Evolutionary conservation across 1,140 invertebrate genomes (phyloP), one percentile per base, ranked within the genome.

Genomic region (Chymomyza costata): DNA sequence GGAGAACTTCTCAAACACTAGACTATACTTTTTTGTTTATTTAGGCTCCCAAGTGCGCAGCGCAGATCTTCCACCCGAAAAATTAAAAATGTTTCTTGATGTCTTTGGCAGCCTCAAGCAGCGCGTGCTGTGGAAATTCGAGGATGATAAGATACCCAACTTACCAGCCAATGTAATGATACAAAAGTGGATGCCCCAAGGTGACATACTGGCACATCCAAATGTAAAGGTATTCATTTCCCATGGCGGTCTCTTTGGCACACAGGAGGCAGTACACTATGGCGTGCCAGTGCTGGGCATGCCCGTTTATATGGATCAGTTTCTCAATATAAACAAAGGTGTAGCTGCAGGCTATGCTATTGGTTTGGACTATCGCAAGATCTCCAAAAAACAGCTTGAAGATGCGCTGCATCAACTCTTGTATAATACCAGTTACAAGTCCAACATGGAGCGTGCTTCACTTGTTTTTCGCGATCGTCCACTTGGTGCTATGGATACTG

Each of bases 91-190:
- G 3, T 87, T 91, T 48, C 51, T 88, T n/a, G 56, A 87, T 21
- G 88, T 88, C 3, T 90, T 91, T 52, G 65, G 57, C 1, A 53
- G 56, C 10, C 14, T 91, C 2, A 88, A 88, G 2, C 89, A 91
- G 51, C 87, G 87, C 28, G 81, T 91, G 3, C 39, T 92, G 2
- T 91, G 90, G 90, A 92, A 92, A 71, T 88, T 88, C 57, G 90
- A 91, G 60, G 86, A 87, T 14, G 86, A 86, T 1, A 81, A 71
- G 0, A 55, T 90, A 28, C 73, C 86, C 2, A 84, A 83, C 58
- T 74, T 85, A 8, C 87, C 89, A 0, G 53, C 87, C 1, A 91
- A 92, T 66, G 86, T 92, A 0, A 88, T 88, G 48, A 80, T 89
- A 7, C 69, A 85, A 2, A 88, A 87, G 16, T 92, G 91, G 91